Conservation (phyloP, 2,797 vertebrate genomes). For the Tangara arthus region DNA sequence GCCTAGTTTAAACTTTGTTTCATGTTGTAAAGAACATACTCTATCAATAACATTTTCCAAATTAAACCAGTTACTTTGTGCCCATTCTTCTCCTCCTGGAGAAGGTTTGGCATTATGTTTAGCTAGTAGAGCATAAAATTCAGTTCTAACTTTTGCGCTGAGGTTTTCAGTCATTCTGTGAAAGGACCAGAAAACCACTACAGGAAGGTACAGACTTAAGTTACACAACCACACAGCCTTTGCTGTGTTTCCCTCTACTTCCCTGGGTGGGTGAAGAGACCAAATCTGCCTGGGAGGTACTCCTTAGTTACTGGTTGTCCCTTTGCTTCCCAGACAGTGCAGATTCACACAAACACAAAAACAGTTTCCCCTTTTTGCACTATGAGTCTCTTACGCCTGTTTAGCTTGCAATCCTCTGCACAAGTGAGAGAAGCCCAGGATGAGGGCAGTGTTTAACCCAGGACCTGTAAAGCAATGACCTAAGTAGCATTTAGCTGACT, state of each 20-base stretch:
- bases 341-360: neutral
- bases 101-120: neutral
- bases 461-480: neutral
- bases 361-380: neutral
- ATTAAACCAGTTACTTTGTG: neutral
- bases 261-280: neutral
- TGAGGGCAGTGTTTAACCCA: neutral
- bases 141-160: neutral
- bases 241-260: neutral
- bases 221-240: neutral
- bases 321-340: neutral
- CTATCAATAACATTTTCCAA: neutral
- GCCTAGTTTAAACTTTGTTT: neutral
- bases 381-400: neutral
- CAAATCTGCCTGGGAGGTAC: neutral
- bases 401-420: neutral
- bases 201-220: neutral
- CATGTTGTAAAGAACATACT: neutral
- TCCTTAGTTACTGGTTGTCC: neutral
- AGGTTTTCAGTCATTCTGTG: neutral
- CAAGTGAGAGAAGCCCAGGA: neutral
- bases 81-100: neutral
- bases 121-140: neutral
- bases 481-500: neutral
- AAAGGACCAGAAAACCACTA: neutral